A percentile compares a stretch with the other conserved stretches of the same genome.
These are phyloP conservation scores for Taenioides sp. DNA, from an alignment of 2,797 vertebrate species.

Conservation along the genomic window DNA sequence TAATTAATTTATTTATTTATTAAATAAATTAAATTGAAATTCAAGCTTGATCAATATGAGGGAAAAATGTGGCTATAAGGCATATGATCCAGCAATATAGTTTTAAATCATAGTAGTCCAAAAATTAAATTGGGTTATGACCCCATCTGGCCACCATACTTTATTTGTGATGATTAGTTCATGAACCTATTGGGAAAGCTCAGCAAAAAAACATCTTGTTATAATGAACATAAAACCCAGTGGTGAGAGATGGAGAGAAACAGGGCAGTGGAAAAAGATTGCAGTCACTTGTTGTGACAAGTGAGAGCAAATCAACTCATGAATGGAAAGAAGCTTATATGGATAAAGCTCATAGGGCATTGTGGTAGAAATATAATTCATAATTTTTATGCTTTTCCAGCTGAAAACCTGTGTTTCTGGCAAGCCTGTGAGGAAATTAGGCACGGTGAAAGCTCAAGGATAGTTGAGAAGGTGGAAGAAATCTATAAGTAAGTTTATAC, in stretches of 20 bases:
- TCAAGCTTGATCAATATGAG: too few species aligned
- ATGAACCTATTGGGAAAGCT: not conserved
- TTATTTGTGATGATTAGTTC: not conserved
- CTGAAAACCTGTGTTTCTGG: conserved; percentile 95
- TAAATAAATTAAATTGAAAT: too few species aligned
- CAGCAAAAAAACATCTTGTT: conserved; percentile 8
- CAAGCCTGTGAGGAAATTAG: conserved; percentile 89
- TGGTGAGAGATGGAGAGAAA: conserved; percentile 6
- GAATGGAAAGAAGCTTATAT: not conserved
- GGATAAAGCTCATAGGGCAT: not conserved
- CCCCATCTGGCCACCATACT: not conserved
- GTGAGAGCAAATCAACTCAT: not conserved
- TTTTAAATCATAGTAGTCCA: not conserved
- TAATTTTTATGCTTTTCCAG: conserved; percentile 58
- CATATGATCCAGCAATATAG: too few species aligned
- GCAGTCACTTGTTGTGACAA: conserved; percentile 6
- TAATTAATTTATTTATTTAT: too few species aligned
- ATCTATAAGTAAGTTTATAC: conserved; percentile 85
- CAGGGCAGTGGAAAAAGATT: conserved; percentile 24
- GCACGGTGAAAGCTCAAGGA: conserved; percentile 84
- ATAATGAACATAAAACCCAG: conserved; percentile 19
- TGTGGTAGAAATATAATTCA: not conserved
- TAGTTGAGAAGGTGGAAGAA: conserved; percentile 79
- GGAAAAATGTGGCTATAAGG: too few species aligned
- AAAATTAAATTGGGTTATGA: not conserved